Evolutionary conservation across 2,888 invertebrate species (phyloP).

Genomic region (Pyrrhosoma nymphula): DNA sequence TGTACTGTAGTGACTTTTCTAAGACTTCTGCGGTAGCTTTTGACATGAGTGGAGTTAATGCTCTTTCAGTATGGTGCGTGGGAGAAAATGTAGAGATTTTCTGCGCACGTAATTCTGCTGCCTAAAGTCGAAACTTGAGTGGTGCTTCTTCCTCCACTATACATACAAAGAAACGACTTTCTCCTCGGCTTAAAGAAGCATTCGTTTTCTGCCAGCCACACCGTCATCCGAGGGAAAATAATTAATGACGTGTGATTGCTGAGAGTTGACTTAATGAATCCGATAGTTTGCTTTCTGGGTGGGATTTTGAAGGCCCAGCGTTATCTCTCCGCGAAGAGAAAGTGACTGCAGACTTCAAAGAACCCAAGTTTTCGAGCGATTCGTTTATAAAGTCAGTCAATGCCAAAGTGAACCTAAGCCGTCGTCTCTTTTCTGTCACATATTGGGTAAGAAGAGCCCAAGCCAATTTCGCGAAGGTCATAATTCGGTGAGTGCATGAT

Average conservation of each 20-base stretch:
- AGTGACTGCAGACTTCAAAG: neutral
- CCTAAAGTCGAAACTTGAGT: neutral
- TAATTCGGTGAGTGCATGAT: neutral
- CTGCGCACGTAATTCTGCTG: neutral
- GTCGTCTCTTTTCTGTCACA: neutral
- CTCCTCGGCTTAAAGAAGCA: neutral
- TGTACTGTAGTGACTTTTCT: too few relatives aligned
- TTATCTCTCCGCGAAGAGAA: neutral
- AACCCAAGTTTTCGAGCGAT: neutral
- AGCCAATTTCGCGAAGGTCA: neutral
- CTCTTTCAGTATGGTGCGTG: neutral
- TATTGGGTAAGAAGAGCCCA: neutral
- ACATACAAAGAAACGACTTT: neutral
- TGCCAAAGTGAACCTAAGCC: neutral
- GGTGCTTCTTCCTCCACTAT: neutral
- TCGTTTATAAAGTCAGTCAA: constrained; percentile 12
- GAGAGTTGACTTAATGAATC: constrained; percentile 29
- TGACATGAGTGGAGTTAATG: neutral
- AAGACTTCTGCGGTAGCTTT: neutral
- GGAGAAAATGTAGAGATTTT: neutral
- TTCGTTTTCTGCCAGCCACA: neutral
- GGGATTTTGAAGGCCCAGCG: neutral
- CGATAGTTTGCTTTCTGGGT: neutral
- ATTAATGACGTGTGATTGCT: constrained; percentile 13
- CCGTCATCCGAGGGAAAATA: constrained; percentile 15